A percentile compares a stretch with the other conserved stretches of the same genome.
Evolutionary conservation across 1,140 invertebrate species (phyloP).

Genomic region (Drosophila leontia): DNA sequence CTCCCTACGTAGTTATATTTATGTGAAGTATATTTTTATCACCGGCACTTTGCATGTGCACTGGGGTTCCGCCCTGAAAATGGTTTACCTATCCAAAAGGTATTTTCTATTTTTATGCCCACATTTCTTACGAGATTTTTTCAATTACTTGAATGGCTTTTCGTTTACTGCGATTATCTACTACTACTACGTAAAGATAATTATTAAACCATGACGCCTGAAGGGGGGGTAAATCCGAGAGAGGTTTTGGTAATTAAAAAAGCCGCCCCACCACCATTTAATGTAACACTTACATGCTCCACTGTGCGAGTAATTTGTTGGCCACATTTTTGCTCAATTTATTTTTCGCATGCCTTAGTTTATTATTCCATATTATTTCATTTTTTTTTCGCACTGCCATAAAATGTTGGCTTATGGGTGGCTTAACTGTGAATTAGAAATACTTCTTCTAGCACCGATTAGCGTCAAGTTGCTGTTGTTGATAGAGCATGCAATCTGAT

Average conservation of each 20-base stretch:
- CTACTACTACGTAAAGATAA: constrained; percentile 22
- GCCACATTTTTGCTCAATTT: constrained; percentile 43
- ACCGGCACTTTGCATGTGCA: constrained; percentile 40
- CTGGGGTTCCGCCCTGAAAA: constrained; percentile 18
- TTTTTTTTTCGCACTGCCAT: constrained; percentile 24
- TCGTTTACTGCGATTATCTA: constrained; percentile 27
- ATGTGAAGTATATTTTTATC: constrained; percentile 18
- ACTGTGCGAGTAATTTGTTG: constrained; percentile 55
- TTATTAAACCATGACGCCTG: constrained; percentile 37
- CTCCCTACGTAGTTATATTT: not conserved
- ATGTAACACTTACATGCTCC: constrained; percentile 67
- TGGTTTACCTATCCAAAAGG: constrained; percentile 1
- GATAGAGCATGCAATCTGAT: constrained; percentile 40
- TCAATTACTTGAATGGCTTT: constrained; percentile 56
- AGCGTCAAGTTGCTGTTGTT: constrained; percentile 15
- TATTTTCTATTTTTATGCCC: constrained; percentile 23
- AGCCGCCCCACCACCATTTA: constrained; percentile 40
- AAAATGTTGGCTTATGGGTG: constrained; percentile 5
- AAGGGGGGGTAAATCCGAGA: not conserved
- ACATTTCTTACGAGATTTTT: constrained; percentile 34
- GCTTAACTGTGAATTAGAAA: constrained; percentile 37
- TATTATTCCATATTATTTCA: constrained; percentile 13
- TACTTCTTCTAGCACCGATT: constrained; percentile 12
- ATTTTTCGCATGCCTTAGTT: constrained; percentile 30
- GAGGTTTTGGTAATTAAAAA: constrained; percentile 42